Base-by-base conservation (phyloP, 2,888 invertebrate genomes). In the Margaritifera margaritifera region DNA sequence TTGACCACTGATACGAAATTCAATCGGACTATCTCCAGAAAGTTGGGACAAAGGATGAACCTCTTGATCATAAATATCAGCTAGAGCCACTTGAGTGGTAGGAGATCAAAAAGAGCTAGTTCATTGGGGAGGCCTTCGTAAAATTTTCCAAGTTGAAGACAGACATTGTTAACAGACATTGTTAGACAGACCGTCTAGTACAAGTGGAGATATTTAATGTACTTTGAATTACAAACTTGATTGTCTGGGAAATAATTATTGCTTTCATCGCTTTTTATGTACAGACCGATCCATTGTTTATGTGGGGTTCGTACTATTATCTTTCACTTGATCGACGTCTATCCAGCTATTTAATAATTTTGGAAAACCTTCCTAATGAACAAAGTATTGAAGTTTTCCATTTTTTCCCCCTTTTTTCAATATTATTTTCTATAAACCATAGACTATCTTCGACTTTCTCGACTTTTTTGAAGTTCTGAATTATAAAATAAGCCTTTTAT, bases 21-120 rank as follows among this genome's bases (percentile, higher is more conserved):
- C 77, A 20, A 77, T 71, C 4, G 75, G 75, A n/a, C n/a, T n/a
- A n/a, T n/a, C n/a, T n/a, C n/a, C n/a, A n/a, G n/a, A n/a, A n/a
- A n/a, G n/a, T n/a, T 69, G 67, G 3, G 74, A 74, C 42, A 71
- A 6, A 19, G 74, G 71, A 59, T 71, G 66, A 62, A 71, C 65
- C 66, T 75, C 74, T 20, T 78, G 71, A 60, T 64, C 71, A 25
- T 71, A 72, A 5, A 72, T 50, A 31, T 72, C 65, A 25, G 60
- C 72, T 25, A 75, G 71, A 62, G 72, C 72, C 4, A 71, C 69
- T 60, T 78, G 78, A 18, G 75, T 74, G 25, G 69, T 69, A 24
- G 75, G 78, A 75, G 57, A 64, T 75, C 68, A 61, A 78, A 75
- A 25, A 75, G 62, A 63, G 59, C 63, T 27, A 78, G 57, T 55